Evolutionary conservation across 2,113 vertebrate species (phyloP), one percentile per base, ranked within the genome.

Genomic region (Pelodiscus sinensis): DNA sequence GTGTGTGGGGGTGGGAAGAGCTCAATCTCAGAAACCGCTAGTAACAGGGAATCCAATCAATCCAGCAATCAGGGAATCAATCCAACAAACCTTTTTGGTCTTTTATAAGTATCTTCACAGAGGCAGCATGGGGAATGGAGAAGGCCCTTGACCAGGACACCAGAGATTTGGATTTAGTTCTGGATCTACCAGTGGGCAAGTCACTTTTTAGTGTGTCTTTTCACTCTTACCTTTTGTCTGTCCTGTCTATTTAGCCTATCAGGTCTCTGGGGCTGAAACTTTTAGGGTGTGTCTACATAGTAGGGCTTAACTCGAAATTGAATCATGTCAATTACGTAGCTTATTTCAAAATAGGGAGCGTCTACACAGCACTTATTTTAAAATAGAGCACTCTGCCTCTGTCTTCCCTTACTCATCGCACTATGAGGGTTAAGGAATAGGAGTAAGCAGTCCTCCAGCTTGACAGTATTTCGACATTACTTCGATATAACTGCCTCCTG

Each of bases 71-170:
- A 82, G 11, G 75, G 56, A 2, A 77, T 22, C 2, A 68, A 9
- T 51, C 31, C 55, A 21, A 68, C 58, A 29, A 52, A 2, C 3
- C 4, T 16, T 79, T 14, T 56, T 0, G 25, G 79, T 55, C 1
- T 3, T 52, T 85, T 84, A 38, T 50, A 18, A 86, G 81, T 5
- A 85, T n/a, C 44, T 90, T 12, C 78, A 81, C n/a, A 88, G 77
- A 16, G 11, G 13, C 44, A 87, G n/a, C 3, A 55, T 24, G 31
- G 22, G 5, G 11, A 3, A 51, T 58, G 14, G 55, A 55, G 84
- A 29, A 93, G 90, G 31, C n/a, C 89, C 13, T 62, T 4, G 71
- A 79, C 5, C 75, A 24, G 81, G 55, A 56, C 12, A 24, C 8
- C 90, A 86, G 21, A 8, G 55, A 35, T 3, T 2, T 79, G 35